Conservation (phyloP, 2,888 invertebrate species). For the Dugesia japonica region DNA sequence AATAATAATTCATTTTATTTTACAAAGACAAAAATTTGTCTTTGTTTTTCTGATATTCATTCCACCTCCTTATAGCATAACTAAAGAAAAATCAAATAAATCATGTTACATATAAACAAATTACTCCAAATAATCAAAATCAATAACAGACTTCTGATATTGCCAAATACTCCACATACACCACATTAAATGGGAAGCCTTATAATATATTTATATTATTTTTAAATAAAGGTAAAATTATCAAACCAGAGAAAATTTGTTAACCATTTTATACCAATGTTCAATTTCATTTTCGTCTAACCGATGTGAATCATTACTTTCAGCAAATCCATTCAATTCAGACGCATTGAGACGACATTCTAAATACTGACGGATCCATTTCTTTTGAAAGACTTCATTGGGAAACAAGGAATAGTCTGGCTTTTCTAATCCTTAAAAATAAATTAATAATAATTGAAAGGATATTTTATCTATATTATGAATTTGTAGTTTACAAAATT, state of each 20-base stretch:
- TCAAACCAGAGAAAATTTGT: neutral
- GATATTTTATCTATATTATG: too few species aligned
- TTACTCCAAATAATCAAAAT: slow-evolving; percentile 1
- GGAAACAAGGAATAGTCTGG: neutral
- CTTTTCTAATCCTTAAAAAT: neutral
- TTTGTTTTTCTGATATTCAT: slow-evolving; percentile 1
- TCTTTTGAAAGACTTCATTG: neutral
- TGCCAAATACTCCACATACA: slow-evolving; percentile 2
- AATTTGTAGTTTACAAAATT: too few species aligned
- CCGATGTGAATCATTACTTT: neutral
- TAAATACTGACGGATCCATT: neutral
- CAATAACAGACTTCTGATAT: neutral
- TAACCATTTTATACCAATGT: slow-evolving; percentile 11
- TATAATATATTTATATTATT: neutral
- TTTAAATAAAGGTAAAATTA: neutral
- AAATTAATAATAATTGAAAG: too few species aligned
- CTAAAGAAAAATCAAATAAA: neutral
- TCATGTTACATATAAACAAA: neutral
- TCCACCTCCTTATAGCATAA: neutral
- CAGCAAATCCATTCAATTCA: too few species aligned
- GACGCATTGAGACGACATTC: neutral
- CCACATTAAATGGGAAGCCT: slow-evolving; percentile 2
- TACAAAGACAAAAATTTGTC: neutral
- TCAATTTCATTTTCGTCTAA: neutral
- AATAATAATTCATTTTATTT: neutral